Conservation (phyloP, 2,888 invertebrate genomes). For the Pyrocoelia pectoralis region DNA sequence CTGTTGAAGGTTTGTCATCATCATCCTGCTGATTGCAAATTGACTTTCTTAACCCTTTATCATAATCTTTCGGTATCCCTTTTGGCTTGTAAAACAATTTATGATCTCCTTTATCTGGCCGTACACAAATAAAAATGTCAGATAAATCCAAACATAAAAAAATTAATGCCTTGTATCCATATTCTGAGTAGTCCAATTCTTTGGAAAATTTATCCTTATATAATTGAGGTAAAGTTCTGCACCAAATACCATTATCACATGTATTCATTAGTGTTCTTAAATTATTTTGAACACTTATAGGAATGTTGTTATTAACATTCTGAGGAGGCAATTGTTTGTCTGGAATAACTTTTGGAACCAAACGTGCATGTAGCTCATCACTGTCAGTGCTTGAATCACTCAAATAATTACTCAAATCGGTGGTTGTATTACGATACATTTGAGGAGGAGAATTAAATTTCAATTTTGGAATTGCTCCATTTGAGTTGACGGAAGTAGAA, state of each 20-base stretch:
- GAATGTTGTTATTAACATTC: constrained; percentile 42
- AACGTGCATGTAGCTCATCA: not conserved
- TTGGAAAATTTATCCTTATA: constrained; percentile 54
- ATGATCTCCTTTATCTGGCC: constrained; percentile 50
- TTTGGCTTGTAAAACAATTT: constrained; percentile 52
- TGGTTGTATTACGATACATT: not conserved
- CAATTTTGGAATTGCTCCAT: constrained; percentile 17
- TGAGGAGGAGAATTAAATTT: not conserved
- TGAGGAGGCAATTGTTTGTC: too few species aligned
- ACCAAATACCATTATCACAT: constrained; percentile 61
- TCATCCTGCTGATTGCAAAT: not conserved
- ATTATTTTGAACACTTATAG: constrained; percentile 47
- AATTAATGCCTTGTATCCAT: constrained; percentile 51
- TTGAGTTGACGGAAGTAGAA: not conserved
- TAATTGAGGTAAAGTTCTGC: constrained; percentile 58
- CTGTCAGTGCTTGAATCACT: not conserved
- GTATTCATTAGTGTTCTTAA: constrained; percentile 53
- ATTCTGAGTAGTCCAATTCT: constrained; percentile 47
- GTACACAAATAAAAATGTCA: constrained; percentile 50
- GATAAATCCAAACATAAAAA: constrained; percentile 51
- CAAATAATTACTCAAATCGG: not conserved
- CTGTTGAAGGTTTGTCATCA: constrained; percentile 10
- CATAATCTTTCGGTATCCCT: constrained; percentile 41
- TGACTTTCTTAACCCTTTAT: constrained; percentile 18
- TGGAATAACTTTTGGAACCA: too few species aligned